A percentile compares a stretch with the other conserved stretches of the same genome.
Conservation (phyloP, 2,888 invertebrate species). For the Coleophora deauratella region DNA sequence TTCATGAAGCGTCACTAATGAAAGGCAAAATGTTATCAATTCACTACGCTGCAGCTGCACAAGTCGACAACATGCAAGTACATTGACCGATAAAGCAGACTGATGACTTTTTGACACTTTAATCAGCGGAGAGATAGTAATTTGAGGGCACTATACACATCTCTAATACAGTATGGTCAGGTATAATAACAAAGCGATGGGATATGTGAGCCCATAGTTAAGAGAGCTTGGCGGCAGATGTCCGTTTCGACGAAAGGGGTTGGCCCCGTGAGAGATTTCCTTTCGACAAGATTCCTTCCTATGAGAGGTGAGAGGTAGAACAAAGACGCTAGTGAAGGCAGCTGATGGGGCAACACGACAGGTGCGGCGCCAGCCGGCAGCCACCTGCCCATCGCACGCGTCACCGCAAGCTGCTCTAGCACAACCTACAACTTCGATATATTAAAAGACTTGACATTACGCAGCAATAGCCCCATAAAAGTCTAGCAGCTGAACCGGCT, state of each 20-base stretch:
- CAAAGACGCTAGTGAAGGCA: slow-evolving; percentile 46
- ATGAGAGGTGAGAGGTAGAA: slow-evolving; percentile 8
- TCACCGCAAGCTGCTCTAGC: slow-evolving; percentile 61
- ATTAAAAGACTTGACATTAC: slow-evolving; percentile 33
- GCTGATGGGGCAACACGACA: slow-evolving; percentile 64
- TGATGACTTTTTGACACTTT: too few species aligned
- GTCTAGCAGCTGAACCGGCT: slow-evolving; percentile 37
- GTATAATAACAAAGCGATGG: too few species aligned
- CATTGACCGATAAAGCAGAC: slow-evolving; percentile 13
- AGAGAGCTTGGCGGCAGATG: slow-evolving; percentile 11
- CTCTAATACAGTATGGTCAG: too few species aligned
- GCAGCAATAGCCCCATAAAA: slow-evolving; percentile 20
- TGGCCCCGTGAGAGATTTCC: slow-evolving; percentile 5
- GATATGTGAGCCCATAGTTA: neutral
- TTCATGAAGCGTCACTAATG: slow-evolving; percentile 17
- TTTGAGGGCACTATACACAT: too few species aligned
- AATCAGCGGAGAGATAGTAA: too few species aligned
- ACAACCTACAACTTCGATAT: slow-evolving; percentile 42
- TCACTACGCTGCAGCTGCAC: slow-evolving; percentile 1
- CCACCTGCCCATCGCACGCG: slow-evolving; percentile 52
- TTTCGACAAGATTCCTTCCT: slow-evolving; percentile 1
- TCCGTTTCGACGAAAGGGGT: slow-evolving; percentile 9
- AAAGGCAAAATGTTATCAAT: slow-evolving; percentile 16
- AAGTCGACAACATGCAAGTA: neutral
- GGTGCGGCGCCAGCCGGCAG: slow-evolving; percentile 69